A percentile compares a stretch with the other conserved stretches of the same genome.
These are phyloP conservation scores for Neopelma chrysocephalum DNA, from an alignment of 2,797 vertebrate species.

Conservation along the genomic window DNA sequence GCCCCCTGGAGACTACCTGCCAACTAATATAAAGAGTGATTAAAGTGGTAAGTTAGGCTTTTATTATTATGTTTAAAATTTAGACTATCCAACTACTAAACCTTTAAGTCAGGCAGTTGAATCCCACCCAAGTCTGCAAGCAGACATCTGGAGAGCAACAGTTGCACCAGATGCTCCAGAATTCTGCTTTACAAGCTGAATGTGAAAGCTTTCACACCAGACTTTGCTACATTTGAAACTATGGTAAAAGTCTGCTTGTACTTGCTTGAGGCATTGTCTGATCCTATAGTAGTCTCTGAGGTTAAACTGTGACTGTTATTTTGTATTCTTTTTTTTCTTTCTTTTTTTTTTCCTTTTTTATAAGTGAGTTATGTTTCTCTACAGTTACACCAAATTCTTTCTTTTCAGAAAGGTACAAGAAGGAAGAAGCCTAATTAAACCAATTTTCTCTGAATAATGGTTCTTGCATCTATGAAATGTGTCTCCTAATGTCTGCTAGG, in stretches of 20 bases:
- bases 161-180: background rate
- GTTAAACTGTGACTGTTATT: background rate
- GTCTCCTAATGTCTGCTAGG: background rate
- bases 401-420: background rate
- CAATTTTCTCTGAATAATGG: background rate
- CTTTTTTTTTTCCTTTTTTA: rapidly evolving
- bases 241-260: background rate
- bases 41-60: background rate
- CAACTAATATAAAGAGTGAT: background rate
- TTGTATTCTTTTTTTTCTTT: rapidly evolving
- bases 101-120: background rate
- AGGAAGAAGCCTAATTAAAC: background rate
- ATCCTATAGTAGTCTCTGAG: background rate
- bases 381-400: background rate
- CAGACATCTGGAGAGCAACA: background rate
- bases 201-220: background rate
- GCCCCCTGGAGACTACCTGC: background rate
- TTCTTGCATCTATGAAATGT: background rate
- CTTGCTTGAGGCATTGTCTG: background rate
- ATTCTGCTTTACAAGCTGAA: background rate
- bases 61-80: background rate
- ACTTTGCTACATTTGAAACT: background rate
- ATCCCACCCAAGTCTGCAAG: background rate
- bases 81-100: background rate
- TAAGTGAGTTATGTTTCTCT: background rate